Base-by-base conservation (phyloP, 1,140 invertebrate genomes). In the Drosophila pallidifrons region DNA sequence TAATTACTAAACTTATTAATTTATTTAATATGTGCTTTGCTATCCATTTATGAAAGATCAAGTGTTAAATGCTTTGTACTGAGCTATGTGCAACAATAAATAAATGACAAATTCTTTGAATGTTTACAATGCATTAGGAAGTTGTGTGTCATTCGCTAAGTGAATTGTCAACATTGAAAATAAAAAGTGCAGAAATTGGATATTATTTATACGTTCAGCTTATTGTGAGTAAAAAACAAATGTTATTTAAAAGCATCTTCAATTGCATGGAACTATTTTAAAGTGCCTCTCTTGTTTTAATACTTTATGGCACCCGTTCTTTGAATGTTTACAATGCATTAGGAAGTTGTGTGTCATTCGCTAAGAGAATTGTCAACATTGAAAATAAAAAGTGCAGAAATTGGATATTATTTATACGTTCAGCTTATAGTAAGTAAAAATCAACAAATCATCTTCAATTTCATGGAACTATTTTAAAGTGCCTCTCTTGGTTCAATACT, bases 341-440 rank as follows among this genome's bases (percentile, higher is more conserved):
- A 49, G 13, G 35, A 13, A 60, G 32, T 51, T 49, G 59, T 16
- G 20, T 25, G 47, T 28, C 58, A 61, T 7, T 11, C 20, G 68
- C 49, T 70, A 63, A 70, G 59, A 64, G 59, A 63, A 46, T 63
- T 52, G 67, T 61, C 47, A 69, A 69, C 25, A 25, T 68, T 13
- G 28, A 49, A 58, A 68, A 49, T 59, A 10, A 59, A n/a, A 68
- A 59, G 28, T 38, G 32, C 15, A 41, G 20, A 20, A 25, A 30
- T 25, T 13, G 7, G 7, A 25, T 47, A 7, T 69, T 15, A 35
- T 52, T 52, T 30, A 61, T 51, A 32, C 11, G 20, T 4, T 25
- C 20, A 25, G 20, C 16, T 16, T 16, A 16, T 16, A 1, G 20
- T 4, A 25, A 3, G 20, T 25, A 25, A 25, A 20, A 25, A 25